Base-by-base conservation (phyloP, 2,797 vertebrate genomes). In the Takifugu ocellatus region DNA sequence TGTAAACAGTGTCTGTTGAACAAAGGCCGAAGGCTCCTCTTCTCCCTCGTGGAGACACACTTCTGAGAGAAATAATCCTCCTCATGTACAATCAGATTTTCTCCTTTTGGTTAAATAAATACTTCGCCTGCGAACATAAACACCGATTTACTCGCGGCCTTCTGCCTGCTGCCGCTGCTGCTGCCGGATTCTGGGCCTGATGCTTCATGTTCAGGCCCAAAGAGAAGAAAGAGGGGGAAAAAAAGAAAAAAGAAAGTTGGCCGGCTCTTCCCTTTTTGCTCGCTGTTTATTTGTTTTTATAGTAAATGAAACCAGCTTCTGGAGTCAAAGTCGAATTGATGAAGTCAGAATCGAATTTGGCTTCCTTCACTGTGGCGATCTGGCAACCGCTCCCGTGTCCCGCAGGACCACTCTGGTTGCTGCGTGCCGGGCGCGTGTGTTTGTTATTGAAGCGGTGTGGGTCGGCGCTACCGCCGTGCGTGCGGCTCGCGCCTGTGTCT, bases 291-390 rank as follows among this genome's bases (percentile, higher is more conserved):
- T 89, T 89, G 87, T 89, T 89, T 90, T 81, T 81, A 60, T 85
- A 74, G 86, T 77, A 82, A 86, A 77, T 79, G 72, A 69, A 82
- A 71, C 70, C 76, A 70, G 87, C 82, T 85, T 72, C 68, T 66
- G 50, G 36, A 12, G 36, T 14, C 11, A 39, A 39, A 39, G 36
- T 39, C 36, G 4, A 39, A 39, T 39, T 39, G 36, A 39, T 39
- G 88, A 89, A 83, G 84, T 89, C 87, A 81, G 85, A 88, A 90
- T 84, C 87, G 84, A 90, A 90, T 87, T 87, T 88, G 88, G 87
- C 90, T 86, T 81, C 71, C 64, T 78, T 88, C 88, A 87, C 86
- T 74, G 82, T 90, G 86, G 82, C 75, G 85, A 90, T 91, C 85
- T 90, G 88, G 86, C 88, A 89, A 78, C 79, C 12, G 71, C 77